Percentiles rank a stretch among this genome's conserved stretches.
Conservation (phyloP, 2,797 vertebrate genomes). For the Anguilla anguilla region DNA sequence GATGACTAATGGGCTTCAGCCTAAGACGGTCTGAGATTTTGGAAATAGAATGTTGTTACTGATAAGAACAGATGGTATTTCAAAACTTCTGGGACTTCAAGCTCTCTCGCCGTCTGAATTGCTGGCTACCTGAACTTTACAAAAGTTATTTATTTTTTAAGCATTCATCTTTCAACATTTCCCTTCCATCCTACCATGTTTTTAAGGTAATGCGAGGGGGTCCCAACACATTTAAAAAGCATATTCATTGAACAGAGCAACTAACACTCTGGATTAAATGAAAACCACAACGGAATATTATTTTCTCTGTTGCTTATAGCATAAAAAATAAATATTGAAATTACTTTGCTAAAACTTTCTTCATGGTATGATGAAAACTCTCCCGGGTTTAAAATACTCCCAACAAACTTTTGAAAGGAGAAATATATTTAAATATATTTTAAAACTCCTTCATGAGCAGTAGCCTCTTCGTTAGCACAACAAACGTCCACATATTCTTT, state of each 20-base stretch:
- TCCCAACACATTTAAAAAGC: background rate
- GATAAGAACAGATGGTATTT: conserved; percentile 11
- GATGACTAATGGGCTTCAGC: conserved; percentile 21
- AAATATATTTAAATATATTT: background rate
- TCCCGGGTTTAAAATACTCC: background rate
- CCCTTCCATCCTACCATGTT: background rate
- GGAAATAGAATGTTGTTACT: background rate
- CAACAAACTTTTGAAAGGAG: background rate
- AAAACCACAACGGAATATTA: background rate
- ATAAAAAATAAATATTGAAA: background rate
- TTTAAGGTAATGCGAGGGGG: background rate
- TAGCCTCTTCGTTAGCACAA: no score
- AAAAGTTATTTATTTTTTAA: background rate
- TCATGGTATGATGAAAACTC: background rate
- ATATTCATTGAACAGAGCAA: background rate
- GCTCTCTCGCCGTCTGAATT: background rate
- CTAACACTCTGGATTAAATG: no score
- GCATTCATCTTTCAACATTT: background rate
- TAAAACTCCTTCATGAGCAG: no score
- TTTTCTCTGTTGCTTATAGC: background rate
- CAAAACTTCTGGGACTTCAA: background rate
- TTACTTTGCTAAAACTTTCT: background rate
- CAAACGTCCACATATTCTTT: background rate
- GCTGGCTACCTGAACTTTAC: background rate
- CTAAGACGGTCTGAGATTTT: background rate